Percentiles rank a stretch among this genome's conserved stretches.
These are phyloP conservation scores for Pontoporia blainvillei DNA, from an alignment of 2,113 vertebrate genomes.

Conservation along the genomic window DNA sequence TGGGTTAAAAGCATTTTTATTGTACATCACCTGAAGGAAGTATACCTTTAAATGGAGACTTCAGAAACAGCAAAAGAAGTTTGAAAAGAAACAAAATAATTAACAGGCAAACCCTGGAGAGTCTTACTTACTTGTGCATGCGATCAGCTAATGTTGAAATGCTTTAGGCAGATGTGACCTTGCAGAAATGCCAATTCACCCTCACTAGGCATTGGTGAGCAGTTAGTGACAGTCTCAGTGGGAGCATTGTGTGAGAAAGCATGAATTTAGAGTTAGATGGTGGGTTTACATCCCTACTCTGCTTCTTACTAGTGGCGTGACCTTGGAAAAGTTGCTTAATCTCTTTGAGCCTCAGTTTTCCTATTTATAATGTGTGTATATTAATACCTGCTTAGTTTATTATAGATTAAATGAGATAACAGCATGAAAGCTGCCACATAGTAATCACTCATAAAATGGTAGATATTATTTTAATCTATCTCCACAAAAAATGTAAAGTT, in stretches of 20 bases:
- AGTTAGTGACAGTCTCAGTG: neutral
- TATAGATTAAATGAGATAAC: neutral
- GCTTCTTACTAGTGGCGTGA: neutral
- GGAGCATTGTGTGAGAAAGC: neutral
- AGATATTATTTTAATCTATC: neutral
- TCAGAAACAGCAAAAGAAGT: neutral
- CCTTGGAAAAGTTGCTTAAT: neutral
- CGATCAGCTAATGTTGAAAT: neutral
- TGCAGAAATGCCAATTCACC: neutral
- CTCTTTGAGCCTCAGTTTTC: neutral
- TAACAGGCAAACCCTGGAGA: neutral
- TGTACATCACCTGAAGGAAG: neutral
- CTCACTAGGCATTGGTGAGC: neutral
- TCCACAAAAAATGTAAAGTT: neutral
- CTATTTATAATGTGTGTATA: neutral
- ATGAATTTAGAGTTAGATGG: neutral
- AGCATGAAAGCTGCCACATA: neutral
- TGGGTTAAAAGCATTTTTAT: neutral
- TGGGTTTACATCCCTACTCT: neutral
- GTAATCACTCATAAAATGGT: neutral
- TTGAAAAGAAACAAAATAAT: neutral
- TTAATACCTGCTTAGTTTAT: neutral
- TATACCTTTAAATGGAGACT: neutral
- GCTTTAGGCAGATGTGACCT: neutral
- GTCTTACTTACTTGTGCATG: neutral